Percentiles rank a stretch among this genome's conserved stretches.
Evolutionary conservation across 2,797 vertebrate species (phyloP).

Genomic region (Onychomys leucogaster): DNA sequence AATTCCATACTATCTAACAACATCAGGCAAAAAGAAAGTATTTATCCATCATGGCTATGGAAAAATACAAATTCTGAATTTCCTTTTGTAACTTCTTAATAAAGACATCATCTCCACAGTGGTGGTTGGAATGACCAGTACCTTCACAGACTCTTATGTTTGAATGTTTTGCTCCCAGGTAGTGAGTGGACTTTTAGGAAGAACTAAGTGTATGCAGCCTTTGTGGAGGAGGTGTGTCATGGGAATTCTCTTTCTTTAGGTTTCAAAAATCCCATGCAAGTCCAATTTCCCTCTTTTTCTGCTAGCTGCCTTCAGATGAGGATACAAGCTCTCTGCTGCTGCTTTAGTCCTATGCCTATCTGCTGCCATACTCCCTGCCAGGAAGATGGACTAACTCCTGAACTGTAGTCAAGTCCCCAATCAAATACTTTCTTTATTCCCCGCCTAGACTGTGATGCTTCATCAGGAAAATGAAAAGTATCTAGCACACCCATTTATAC

Average conservation of each 20-base stretch:
- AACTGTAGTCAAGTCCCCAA: neutral
- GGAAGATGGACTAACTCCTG: neutral
- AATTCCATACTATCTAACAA: neutral
- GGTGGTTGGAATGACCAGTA: neutral
- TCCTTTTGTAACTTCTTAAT: neutral
- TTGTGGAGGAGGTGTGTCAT: no score
- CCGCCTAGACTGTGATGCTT: neutral
- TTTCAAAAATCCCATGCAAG: no score
- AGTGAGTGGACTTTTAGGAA: neutral
- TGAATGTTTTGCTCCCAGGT: neutral
- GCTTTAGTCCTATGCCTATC: no score
- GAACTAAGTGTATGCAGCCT: neutral
- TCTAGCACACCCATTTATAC: neutral
- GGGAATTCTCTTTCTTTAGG: no score
- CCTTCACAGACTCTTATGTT: neutral
- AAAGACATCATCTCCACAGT: neutral
- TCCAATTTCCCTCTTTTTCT: neutral
- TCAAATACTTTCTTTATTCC: neutral
- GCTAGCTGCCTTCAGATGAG: neutral
- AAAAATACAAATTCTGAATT: neutral
- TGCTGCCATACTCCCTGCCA: no score
- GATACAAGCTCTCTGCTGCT: neutral
- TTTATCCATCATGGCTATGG: neutral
- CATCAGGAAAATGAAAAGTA: neutral
- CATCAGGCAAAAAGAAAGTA: neutral